phyloP scores from a whole-genome alignment of 2,113 vertebrate species.

The Spilogale gracilis region DNA sequence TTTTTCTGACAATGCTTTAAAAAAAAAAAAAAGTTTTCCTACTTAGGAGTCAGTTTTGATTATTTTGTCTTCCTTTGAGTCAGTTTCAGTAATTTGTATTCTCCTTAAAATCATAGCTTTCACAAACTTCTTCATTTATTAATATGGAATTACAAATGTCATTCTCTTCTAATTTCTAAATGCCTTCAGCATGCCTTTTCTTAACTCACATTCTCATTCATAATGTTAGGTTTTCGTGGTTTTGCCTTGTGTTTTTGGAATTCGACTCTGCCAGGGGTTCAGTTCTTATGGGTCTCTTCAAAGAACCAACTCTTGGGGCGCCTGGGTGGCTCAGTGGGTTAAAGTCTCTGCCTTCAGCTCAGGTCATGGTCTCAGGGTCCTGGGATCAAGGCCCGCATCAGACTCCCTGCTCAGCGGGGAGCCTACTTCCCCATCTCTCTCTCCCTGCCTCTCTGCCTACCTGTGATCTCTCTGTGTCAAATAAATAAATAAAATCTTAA shows the following conservation, averaged over 20 bases:
- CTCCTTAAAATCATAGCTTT: not conserved
- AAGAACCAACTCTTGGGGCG: not conserved
- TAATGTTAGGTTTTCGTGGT: not conserved
- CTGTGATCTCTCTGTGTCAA: no score
- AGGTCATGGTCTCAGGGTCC: no score
- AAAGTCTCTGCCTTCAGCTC: no score
- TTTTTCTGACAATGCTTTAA: not conserved
- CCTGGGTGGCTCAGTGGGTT: no score
- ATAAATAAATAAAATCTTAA: no score
- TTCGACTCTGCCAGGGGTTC: not conserved
- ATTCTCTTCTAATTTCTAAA: constrained; percentile 9
- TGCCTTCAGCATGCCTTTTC: not conserved
- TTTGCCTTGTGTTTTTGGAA: not conserved
- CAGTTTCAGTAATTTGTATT: constrained; percentile 8
- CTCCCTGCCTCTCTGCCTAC: no score
- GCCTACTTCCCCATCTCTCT: no score
- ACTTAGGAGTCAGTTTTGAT: constrained; percentile 5
- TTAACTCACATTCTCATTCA: not conserved
- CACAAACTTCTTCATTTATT: not conserved
- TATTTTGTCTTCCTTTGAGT: constrained; percentile 38
- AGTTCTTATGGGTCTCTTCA: not conserved
- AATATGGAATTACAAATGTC: not conserved
- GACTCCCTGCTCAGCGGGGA: no score
- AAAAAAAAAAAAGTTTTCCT: not conserved
- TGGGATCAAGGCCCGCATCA: no score